These are phyloP conservation scores for Seriola quinqueradiata DNA, from an alignment of 2,113 vertebrate genomes.

Conservation along the genomic window DNA sequence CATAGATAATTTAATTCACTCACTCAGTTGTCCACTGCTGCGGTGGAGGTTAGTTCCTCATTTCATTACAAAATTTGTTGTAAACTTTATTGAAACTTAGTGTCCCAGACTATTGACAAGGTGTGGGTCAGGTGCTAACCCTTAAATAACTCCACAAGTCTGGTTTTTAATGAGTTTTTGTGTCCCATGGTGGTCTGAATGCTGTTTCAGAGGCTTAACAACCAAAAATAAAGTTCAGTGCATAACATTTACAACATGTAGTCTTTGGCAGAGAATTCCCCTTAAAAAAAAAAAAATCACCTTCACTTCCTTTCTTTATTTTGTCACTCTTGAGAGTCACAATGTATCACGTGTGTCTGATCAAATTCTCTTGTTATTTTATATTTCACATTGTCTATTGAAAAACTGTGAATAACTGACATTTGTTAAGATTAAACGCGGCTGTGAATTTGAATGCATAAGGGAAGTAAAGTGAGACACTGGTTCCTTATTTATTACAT, in stretches of 20 bases:
- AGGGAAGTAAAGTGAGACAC: slow-evolving; percentile 50
- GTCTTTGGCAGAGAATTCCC: neutral
- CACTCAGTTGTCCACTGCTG: neutral
- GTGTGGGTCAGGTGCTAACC: neutral
- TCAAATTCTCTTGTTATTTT: neutral
- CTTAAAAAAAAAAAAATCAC: neutral
- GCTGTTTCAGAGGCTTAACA: neutral
- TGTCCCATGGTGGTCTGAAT: neutral
- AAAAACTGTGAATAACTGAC: neutral
- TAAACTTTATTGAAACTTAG: slow-evolving; percentile 8
- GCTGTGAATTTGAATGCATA: slow-evolving; percentile 27
- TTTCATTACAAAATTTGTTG: slow-evolving; percentile 4
- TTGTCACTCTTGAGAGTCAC: neutral
- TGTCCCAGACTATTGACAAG: neutral
- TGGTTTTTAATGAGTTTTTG: slow-evolving; percentile 19
- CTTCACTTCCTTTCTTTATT: neutral
- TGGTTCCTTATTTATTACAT: slow-evolving; percentile 66
- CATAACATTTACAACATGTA: neutral
- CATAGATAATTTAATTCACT: neutral
- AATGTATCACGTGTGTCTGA: neutral
- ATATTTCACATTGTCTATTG: neutral
- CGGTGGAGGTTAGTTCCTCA: neutral
- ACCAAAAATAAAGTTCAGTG: neutral
- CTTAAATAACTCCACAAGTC: neutral
- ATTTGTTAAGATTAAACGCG: neutral